A percentile compares a stretch with the other conserved stretches of the same genome.
Evolutionary conservation across 2,797 vertebrate species (phyloP).

Genomic region (Lophotriccus pileatus): DNA sequence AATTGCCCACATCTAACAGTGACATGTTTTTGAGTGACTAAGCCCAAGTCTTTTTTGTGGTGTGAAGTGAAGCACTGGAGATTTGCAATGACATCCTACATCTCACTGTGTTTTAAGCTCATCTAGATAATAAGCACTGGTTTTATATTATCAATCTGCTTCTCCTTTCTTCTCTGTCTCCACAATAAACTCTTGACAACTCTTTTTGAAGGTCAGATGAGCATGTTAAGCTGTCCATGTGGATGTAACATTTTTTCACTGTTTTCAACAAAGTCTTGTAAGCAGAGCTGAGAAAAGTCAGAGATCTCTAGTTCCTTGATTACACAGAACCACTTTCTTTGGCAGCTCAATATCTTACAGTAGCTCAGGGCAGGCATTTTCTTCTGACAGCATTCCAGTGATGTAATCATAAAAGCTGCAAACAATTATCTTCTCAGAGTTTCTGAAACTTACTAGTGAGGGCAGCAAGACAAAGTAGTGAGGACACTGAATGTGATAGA

Average conservation of each 20-base stretch:
- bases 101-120: neutral
- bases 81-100: neutral
- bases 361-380: neutral
- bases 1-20: neutral
- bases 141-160: neutral
- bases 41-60: neutral
- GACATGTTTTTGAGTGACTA: neutral
- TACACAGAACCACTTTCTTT: neutral
- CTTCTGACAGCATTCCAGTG: neutral
- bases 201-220: neutral
- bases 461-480: neutral
- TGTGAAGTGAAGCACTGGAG: neutral
- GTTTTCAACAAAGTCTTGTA: neutral
- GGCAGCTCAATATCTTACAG: neutral
- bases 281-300: neutral
- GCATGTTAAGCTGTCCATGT: neutral
- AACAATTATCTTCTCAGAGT: neutral
- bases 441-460: neutral
- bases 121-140: neutral
- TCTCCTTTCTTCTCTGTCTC: neutral
- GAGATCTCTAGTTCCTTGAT: neutral
- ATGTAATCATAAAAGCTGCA: neutral
- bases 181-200: neutral
- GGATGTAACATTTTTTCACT: neutral
- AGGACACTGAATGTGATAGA: neutral